phyloP scores from a whole-genome alignment of 30 jellyfish, hydroid and myxozoan genomes.

The Cassiopea andromeda region DNA sequence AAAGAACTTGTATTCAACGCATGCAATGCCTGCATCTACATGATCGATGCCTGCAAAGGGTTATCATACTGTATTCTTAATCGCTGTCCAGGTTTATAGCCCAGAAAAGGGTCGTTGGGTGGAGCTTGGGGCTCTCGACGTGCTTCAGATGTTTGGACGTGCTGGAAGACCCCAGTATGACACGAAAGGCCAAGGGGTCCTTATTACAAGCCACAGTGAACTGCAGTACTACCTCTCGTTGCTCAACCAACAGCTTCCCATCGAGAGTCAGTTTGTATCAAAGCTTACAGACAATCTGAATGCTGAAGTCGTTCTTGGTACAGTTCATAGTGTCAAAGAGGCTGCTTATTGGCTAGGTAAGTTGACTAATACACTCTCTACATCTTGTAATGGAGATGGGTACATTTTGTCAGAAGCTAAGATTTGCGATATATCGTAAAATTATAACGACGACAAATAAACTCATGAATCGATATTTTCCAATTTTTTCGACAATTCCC shows the following conservation, averaged over 20 bases:
- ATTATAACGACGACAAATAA: too few relatives aligned
- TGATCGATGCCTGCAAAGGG: too few relatives aligned
- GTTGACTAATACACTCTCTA: too few relatives aligned
- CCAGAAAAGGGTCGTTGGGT: slow-evolving; percentile 99
- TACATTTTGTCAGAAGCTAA: too few relatives aligned
- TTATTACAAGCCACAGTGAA: slow-evolving; percentile 94
- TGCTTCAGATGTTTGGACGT: slow-evolving; percentile 99
- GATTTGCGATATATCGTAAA: too few relatives aligned
- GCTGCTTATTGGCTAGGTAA: slow-evolving; percentile 98
- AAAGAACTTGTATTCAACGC: too few relatives aligned
- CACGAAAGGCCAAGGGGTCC: slow-evolving; percentile 97
- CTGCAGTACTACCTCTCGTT: slow-evolving; percentile 93
- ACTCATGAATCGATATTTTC: too few relatives aligned
- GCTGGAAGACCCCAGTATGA: slow-evolving; percentile 99
- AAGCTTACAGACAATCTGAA: slow-evolving; percentile 93
- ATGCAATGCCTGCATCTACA: too few relatives aligned
- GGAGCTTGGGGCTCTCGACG: slow-evolving; percentile 98
- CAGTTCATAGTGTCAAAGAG: slow-evolving; percentile 92
- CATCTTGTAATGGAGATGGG: too few relatives aligned
- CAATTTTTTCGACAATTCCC: too few relatives aligned
- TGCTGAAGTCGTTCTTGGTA: slow-evolving; percentile 97
- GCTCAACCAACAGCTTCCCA: slow-evolving; percentile 96
- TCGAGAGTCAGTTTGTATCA: slow-evolving; percentile 93
- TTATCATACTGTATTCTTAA: too few relatives aligned
- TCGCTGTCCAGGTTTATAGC: slow-evolving; percentile 75